phyloP scores from a whole-genome alignment of 2,888 invertebrate species.

The Leptinotarsa juncta region DNA sequence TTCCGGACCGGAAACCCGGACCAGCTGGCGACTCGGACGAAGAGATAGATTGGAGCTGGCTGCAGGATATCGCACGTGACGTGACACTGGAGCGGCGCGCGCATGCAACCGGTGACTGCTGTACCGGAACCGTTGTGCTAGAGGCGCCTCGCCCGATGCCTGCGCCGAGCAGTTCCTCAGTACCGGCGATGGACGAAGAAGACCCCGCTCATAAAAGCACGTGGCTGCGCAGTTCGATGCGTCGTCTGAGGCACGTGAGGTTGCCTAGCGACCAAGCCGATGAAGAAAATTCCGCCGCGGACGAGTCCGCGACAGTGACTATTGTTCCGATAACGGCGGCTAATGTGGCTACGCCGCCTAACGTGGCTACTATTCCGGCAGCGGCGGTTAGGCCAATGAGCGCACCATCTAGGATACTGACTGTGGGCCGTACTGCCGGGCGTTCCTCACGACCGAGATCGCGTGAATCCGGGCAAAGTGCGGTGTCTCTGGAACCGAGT shows the following conservation, averaged over 20 bases:
- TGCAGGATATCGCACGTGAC: conserved; percentile 56
- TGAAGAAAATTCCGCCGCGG: conserved; percentile 10
- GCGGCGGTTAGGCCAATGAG: conserved; percentile 59
- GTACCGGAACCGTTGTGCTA: conserved; percentile 60
- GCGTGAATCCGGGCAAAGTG: conserved; percentile 45
- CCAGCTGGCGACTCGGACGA: conserved; percentile 55
- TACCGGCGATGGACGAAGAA: conserved; percentile 45
- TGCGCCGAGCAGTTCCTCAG: conserved; percentile 49
- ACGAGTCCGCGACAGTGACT: conserved; percentile 59
- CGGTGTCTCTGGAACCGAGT: conserved; percentile 55
- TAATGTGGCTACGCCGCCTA: background rate
- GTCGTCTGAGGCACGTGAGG: conserved; percentile 68
- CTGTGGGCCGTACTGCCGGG: conserved; percentile 39
- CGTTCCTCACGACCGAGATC: conserved; percentile 54
- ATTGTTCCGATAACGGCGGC: conserved; percentile 44
- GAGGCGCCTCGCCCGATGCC: conserved; percentile 48
- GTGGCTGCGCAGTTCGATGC: conserved; percentile 71
- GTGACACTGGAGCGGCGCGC: conserved; percentile 54
- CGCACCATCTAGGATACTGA: conserved; percentile 59
- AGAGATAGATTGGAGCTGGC: conserved; percentile 62
- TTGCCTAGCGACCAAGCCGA: conserved; percentile 61
- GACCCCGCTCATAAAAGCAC: conserved; percentile 56
- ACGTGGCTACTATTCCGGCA: conserved; percentile 56
- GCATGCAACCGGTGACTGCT: conserved; percentile 57
- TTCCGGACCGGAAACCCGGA: conserved; percentile 54